A percentile compares a stretch with the other conserved stretches of the same genome.
Conservation (phyloP, 2,888 invertebrate genomes). For the Criorhina ranunculi region DNA sequence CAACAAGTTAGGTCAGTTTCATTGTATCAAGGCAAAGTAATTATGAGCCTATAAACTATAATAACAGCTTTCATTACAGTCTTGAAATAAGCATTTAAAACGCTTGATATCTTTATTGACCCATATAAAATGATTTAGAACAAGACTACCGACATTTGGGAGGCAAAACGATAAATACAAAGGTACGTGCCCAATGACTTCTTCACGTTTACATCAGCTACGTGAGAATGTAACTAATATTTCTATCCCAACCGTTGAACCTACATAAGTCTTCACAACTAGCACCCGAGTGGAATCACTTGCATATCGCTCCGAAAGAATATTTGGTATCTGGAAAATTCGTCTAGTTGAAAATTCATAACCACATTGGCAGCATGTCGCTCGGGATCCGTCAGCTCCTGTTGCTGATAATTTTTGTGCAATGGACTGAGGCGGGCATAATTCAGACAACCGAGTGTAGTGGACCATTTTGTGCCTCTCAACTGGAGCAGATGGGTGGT, state of each 20-base stretch:
- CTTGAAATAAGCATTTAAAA: no score
- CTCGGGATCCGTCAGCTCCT: conserved; percentile 22
- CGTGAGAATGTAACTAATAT: conserved; percentile 66
- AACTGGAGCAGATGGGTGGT: conserved; percentile 47
- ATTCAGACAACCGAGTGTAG: background rate
- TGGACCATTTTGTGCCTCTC: conserved; percentile 39
- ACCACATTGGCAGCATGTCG: conserved; percentile 53
- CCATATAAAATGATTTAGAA: conserved; percentile 10
- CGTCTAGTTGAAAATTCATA: conserved; percentile 37
- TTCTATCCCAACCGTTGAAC: conserved; percentile 23
- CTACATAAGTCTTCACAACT: conserved; percentile 34
- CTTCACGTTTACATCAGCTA: conserved; percentile 52
- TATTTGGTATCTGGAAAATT: conserved; percentile 11
- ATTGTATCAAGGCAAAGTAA: no score
- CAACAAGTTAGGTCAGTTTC: no score
- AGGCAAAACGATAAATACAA: conserved; percentile 39
- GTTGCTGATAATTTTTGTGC: conserved; percentile 26
- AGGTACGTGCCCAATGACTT: conserved; percentile 58
- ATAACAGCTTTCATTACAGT: no score
- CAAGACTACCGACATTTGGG: conserved; percentile 21
- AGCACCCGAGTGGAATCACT: conserved; percentile 51
- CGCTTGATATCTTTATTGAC: conserved; percentile 41
- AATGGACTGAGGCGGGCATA: conserved; percentile 3
- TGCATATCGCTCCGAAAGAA: conserved; percentile 1
- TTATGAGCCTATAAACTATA: no score